Percentiles rank a stretch among this genome's conserved stretches.
These are phyloP conservation scores for Myodes glareolus DNA, from an alignment of 2,113 vertebrate genomes.

Conservation along the genomic window DNA sequence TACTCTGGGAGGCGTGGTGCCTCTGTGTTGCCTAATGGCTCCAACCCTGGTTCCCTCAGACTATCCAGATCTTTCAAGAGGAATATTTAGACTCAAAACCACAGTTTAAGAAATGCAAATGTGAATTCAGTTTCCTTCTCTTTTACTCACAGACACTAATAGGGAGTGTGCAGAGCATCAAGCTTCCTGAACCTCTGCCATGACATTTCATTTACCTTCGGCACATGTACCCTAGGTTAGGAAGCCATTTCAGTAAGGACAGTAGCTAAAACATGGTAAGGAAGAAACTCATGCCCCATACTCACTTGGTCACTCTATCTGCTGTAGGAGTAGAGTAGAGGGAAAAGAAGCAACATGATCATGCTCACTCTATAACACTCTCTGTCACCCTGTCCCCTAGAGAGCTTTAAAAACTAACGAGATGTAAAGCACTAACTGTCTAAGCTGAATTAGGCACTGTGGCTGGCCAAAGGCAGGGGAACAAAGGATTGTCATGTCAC, in stretches of 20 bases:
- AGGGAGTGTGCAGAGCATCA: not conserved
- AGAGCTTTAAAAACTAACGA: not conserved
- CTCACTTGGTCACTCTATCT: not conserved
- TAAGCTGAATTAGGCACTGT: not conserved
- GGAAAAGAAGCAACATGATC: not conserved
- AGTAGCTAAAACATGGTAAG: not conserved
- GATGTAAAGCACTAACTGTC: not conserved
- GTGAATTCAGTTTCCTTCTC: not conserved
- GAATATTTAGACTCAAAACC: not conserved
- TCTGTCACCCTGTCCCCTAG: not conserved
- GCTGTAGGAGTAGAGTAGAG: not conserved
- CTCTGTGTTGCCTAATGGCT: not conserved
- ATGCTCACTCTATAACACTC: not conserved
- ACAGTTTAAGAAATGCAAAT: not conserved
- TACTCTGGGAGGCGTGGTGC: not conserved
- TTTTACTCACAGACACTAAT: not conserved
- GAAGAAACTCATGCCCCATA: not conserved
- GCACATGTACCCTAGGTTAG: not conserved
- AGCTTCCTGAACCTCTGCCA: not conserved
- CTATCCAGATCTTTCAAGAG: slow-evolving; percentile 26
- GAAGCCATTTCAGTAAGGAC: not conserved
- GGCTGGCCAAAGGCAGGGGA: not conserved
- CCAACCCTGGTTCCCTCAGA: not conserved
- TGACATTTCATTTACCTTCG: not conserved
- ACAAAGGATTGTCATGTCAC: not conserved